Conservation (phyloP, 2,113 vertebrate species). For the Hypomesus transpacificus region DNA sequence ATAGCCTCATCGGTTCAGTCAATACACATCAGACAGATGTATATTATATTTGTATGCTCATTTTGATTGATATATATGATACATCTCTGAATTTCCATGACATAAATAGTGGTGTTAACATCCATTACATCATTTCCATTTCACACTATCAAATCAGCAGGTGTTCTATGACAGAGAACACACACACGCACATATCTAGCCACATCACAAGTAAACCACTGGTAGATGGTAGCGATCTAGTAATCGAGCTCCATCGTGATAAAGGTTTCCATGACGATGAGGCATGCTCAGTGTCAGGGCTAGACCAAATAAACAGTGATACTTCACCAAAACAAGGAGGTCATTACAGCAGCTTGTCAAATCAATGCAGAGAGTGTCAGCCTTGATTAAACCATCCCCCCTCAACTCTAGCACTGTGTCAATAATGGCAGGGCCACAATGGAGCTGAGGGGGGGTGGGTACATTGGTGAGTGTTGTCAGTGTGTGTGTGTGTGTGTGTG, state of each 20-base stretch:
- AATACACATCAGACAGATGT: too few species aligned
- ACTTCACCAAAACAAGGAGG: slow-evolving; percentile 99
- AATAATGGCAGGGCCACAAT: slow-evolving; percentile 74
- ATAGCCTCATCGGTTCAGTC: too few species aligned
- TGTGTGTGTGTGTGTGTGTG: background rate
- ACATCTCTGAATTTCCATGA: slow-evolving; percentile 49
- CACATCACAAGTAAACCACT: slow-evolving; percentile 4
- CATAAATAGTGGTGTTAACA: slow-evolving; percentile 59
- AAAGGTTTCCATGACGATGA: slow-evolving; percentile 96
- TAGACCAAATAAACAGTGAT: slow-evolving; percentile 90
- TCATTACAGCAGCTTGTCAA: slow-evolving; percentile 99
- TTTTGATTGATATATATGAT: background rate
- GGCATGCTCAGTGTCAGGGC: slow-evolving; percentile 77
- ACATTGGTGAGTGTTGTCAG: background rate
- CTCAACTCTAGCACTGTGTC: slow-evolving; percentile 92
- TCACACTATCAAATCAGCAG: slow-evolving; percentile 32
- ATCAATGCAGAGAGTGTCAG: slow-evolving; percentile 97
- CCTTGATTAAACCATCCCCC: slow-evolving; percentile 97
- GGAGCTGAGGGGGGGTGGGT: slow-evolving; percentile 52
- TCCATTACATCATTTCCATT: slow-evolving; percentile 49
- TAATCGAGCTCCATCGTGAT: slow-evolving; percentile 62
- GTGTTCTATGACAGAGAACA: slow-evolving; percentile 16
- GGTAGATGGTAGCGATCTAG: slow-evolving; percentile 12
- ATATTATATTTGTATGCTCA: slow-evolving; percentile 12
- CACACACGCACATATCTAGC: slow-evolving; percentile 4